Percentiles rank a stretch among this genome's conserved stretches.
Conservation (phyloP, 2,113 vertebrate species). For the Chunga burmeisteri region DNA sequence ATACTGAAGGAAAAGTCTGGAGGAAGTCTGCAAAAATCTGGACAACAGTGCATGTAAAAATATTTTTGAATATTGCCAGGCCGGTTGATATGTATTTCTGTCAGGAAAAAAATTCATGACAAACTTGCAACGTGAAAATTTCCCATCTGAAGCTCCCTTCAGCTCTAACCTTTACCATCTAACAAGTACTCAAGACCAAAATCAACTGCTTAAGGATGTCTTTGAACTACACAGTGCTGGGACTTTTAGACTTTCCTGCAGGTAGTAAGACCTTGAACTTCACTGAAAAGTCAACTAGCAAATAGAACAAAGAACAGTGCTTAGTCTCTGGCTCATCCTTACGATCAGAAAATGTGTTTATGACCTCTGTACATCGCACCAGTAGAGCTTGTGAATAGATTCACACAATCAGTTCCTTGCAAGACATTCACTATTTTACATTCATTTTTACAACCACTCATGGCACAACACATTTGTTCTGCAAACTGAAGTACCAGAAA, state of each 20-base stretch:
- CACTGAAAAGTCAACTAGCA: not conserved
- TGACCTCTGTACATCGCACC: fast-evolving
- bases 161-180: not conserved
- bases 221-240: not conserved
- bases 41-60: not conserved
- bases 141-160: not conserved
- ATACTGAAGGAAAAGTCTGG: not conserved
- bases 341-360: not conserved
- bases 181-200: not conserved
- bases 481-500: not conserved
- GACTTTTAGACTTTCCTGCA: not conserved
- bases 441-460: not conserved
- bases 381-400: not conserved
- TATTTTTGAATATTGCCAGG: not conserved
- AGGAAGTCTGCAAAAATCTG: not conserved
- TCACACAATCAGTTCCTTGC: not conserved
- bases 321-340: not conserved
- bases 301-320: not conserved
- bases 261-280: not conserved
- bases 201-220: not conserved
- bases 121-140: not conserved
- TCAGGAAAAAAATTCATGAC: not conserved
- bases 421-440: not conserved
- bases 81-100: fast-evolving
- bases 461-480: not conserved